These are phyloP conservation scores for Scaptomyza tumidula DNA, from an alignment of 2,888 invertebrate genomes.

Conservation along the genomic window DNA sequence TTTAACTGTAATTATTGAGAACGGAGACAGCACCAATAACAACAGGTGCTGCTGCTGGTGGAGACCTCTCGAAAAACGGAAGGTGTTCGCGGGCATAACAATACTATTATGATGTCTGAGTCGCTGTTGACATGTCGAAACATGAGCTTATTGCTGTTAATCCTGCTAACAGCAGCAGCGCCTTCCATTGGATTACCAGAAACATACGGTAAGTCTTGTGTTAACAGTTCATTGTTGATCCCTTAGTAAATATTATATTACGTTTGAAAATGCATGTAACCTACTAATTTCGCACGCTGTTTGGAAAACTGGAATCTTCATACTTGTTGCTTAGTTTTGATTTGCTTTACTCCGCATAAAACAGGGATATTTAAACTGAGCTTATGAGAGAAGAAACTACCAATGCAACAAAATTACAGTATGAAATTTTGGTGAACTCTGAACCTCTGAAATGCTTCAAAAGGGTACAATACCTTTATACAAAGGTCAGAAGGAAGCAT, in stretches of 20 bases:
- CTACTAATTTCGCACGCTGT: too few relatives aligned
- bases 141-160: conserved; percentile 14
- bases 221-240: background rate
- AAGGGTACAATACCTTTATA: too few relatives aligned
- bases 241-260: background rate
- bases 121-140: background rate
- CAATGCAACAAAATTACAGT: too few relatives aligned
- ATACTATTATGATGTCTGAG: conserved; percentile 3
- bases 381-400: too few relatives aligned
- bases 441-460: too few relatives aligned
- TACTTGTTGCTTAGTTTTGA: too few relatives aligned
- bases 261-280: too few relatives aligned
- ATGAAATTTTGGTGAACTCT: too few relatives aligned
- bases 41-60: conserved; percentile 3
- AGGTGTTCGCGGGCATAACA: background rate
- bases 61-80: background rate
- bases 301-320: background rate
- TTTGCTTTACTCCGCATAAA: too few relatives aligned
- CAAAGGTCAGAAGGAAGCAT: too few relatives aligned
- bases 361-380: too few relatives aligned
- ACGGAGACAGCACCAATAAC: background rate
- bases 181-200: conserved; percentile 19
- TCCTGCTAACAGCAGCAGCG: conserved; percentile 16
- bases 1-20: background rate
- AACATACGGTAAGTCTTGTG: conserved; percentile 28